Base-by-base conservation (phyloP, 1,140 invertebrate genomes). In the Ips typographus region DNA sequence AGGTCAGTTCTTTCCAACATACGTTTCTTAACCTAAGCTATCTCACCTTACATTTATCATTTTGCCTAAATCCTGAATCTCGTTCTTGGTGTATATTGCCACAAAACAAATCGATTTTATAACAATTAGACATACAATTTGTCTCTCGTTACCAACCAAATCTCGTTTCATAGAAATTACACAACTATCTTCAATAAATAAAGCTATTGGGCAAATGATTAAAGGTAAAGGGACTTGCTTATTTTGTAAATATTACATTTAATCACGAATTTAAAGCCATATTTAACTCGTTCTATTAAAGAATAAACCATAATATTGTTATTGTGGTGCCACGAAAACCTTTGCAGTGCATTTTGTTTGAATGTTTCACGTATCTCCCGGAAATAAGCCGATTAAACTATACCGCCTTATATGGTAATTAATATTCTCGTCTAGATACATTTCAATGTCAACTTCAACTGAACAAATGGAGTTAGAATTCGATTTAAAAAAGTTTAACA, bases 401-500 rank as follows among this genome's bases (percentile, higher is more conserved):
- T 3, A 49, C 22, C 1, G 7, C 44, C 6, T 3, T 49, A 3
- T 8, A 49, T 8, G 1, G 1, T 1, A 49, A 3, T 2, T 22
- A 49, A 49, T 6, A 8, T 44, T 49, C 3, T 22, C 22, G 22
- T 22, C 2, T 49, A 49, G 3, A 6, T 8, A 8, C 22, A 3
- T 2, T 22, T 1, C 44, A 3, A 49, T 49, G 44, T 49, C 44
- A 1, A 8, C 22, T 22, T 49, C 44, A 2, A 22, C 6, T 49
- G 44, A 49, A 2, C 44, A 49, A 22, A 49, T 2, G 1, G 2
- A 6, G 6, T 2, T 3, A 49, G 44, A 49, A 1, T 22, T 49
- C 36, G 58, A 61, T 3, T 8, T 61, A 8, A 61, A 61, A 61
- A 61, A 53, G 22, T 5, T 64, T 53, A 64, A n/a, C 3, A 41